A percentile compares a stretch with the other conserved stretches of the same genome.
phyloP scores from a whole-genome alignment of 2,113 vertebrate genomes.

The Oncorhynchus gorbuscha region DNA sequence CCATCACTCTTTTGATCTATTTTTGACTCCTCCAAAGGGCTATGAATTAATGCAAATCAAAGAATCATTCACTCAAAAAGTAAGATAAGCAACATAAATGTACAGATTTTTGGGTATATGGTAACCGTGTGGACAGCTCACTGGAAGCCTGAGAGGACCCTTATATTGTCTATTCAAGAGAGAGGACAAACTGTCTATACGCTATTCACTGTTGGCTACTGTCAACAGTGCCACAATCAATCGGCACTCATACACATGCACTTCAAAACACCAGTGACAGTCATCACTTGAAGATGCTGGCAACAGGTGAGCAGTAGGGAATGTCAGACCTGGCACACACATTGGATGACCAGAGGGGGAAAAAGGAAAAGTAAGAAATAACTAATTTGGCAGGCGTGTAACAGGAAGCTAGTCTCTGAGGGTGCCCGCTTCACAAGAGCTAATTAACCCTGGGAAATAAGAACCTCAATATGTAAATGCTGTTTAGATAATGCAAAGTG shows the following conservation, averaged over 20 bases:
- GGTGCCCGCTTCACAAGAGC: constrained; percentile 87
- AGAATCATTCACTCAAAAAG: too few relatives aligned
- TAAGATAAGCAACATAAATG: too few relatives aligned
- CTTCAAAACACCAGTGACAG: constrained; percentile 56
- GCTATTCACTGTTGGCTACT: background rate
- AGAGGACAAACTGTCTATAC: background rate
- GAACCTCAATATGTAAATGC: constrained; percentile 98
- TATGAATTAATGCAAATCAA: too few relatives aligned
- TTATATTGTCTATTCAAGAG: background rate
- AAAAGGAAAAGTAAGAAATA: constrained; percentile 53
- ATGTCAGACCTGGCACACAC: constrained; percentile 80
- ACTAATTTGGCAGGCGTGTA: constrained; percentile 76
- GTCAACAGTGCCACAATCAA: background rate
- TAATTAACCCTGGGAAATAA: constrained; percentile 99
- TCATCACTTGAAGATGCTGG: constrained; percentile 72
- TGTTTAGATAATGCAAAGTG: constrained; percentile 91
- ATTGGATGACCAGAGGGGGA: constrained; percentile 25
- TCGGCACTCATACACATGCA: constrained; percentile 6
- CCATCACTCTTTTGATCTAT: too few relatives aligned
- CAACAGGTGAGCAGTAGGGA: constrained; percentile 80
- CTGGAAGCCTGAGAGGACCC: too few relatives aligned
- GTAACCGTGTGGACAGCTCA: too few relatives aligned
- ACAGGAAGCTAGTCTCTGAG: constrained; percentile 88
- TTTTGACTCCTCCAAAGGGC: too few relatives aligned
- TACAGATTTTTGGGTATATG: too few relatives aligned